Base-by-base conservation (phyloP, 2,797 vertebrate genomes). In the Pteropus rufus region DNA sequence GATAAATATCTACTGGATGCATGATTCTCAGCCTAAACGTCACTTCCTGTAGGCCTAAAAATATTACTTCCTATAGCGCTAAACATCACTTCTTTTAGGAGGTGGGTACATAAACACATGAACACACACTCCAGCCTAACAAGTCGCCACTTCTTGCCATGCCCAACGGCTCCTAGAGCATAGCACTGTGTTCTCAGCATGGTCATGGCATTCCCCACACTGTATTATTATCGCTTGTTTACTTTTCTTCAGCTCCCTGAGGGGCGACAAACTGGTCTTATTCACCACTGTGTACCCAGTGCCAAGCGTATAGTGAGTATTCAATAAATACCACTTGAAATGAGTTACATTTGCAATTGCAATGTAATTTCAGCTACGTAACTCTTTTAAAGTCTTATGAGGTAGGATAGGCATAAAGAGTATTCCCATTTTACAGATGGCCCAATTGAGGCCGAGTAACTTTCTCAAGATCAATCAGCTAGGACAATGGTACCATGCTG, bases 301-400 rank as follows among this genome's bases (percentile, higher is more conserved):
- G 75, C 75, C 10, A 34, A 79, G 34, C 11, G 39, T 26, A 92
- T 6, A 83, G 36, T 76, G 29, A 91, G 36, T 26, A 60, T 39
- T 88, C 23, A 70, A 81, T n/a, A 95, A 85, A 84, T n/a, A 90
- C 31, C 77, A 67, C 41, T 44, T 94, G 67, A 91, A 85, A 73
- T 62, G 15, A 89, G 14, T 83, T 73, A 85, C 7, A 31, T 64
- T 79, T 76, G 46, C 6, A 94, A 44, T 60, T 76, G 81, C 16
- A 67, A 80, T 72, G 23, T 72, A 81, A 81, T 90, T 96, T 95
- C 31, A 85, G 39, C 19, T 77, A 56, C 3, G 70, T 29, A 31
- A 75, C 16, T 39, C 36, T 65, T 89, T 12, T 10, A 0, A 80
- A 85, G 58, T 75, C 52, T 21, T 67, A 29, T 79, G n/a, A 69